phyloP scores from a whole-genome alignment of 2,888 invertebrate genomes.

The Heliconius hortense region DNA sequence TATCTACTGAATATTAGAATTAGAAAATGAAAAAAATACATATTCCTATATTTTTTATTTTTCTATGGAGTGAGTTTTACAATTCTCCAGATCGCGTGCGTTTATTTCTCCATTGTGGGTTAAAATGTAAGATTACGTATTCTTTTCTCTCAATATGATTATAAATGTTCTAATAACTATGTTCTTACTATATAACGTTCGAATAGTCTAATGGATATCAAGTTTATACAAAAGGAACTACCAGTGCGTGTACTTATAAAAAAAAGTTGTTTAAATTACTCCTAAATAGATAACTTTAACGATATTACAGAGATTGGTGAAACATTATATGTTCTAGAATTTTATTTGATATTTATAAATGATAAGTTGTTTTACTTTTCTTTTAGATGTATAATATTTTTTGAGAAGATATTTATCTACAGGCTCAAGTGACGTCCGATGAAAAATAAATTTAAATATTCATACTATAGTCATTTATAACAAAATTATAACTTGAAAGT shows the following conservation, averaged over 20 bases:
- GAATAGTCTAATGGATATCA: slow-evolving; percentile 54
- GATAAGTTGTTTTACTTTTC: not conserved
- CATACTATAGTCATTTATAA: not conserved
- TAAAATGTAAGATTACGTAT: slow-evolving; percentile 17
- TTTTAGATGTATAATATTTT: not conserved
- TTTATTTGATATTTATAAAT: not conserved
- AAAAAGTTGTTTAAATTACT: slow-evolving; percentile 31
- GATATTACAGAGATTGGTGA: slow-evolving; percentile 25
- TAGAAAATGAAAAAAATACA: slow-evolving; percentile 39
- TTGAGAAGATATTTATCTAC: not conserved
- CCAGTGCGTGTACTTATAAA: slow-evolving; percentile 65
- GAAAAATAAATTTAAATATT: not conserved
- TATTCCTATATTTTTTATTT: slow-evolving; percentile 17
- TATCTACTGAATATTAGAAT: slow-evolving; percentile 30
- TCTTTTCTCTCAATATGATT: slow-evolving; percentile 34
- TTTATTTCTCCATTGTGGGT: not conserved
- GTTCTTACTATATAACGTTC: slow-evolving; percentile 46
- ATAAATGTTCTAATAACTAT: slow-evolving; percentile 46
- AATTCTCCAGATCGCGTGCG: not conserved
- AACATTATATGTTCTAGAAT: not conserved
- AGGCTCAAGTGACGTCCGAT: not conserved
- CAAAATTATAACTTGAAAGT: not conserved
- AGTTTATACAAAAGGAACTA: slow-evolving; percentile 78
- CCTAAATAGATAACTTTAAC: slow-evolving; percentile 31
- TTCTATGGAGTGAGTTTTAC: slow-evolving; percentile 8